Percentiles rank a stretch among this genome's conserved stretches.
phyloP scores from a whole-genome alignment of 2,888 invertebrate genomes.

The Dichetophora obliterata region DNA sequence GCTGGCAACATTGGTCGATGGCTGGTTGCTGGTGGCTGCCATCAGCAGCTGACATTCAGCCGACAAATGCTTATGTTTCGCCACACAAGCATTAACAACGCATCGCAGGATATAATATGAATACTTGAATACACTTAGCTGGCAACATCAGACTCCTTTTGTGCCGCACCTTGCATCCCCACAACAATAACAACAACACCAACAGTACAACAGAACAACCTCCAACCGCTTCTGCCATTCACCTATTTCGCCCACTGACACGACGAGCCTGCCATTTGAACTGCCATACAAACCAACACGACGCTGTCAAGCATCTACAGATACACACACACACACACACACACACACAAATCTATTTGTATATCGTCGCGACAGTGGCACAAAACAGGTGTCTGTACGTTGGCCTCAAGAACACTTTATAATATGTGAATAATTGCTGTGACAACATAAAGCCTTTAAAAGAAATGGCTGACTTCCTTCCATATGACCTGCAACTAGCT shows the following conservation, averaged over 20 bases:
- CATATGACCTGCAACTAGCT: neutral
- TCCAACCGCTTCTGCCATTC: neutral
- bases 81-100: constrained; percentile 34
- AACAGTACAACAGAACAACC: neutral
- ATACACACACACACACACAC: neutral
- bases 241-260: neutral
- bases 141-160: constrained; percentile 22
- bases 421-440: too few relatives aligned
- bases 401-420: too few relatives aligned
- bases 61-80: constrained; percentile 28
- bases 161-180: constrained; percentile 4
- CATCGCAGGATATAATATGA: constrained; percentile 40
- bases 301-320: constrained; percentile 19
- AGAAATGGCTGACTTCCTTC: neutral
- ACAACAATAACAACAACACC: constrained; percentile 19
- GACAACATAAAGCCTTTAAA: neutral
- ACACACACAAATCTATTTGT: constrained; percentile 10
- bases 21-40: constrained; percentile 8
- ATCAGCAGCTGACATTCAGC: constrained; percentile 23
- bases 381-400: neutral
- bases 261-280: neutral
- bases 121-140: constrained; percentile 40
- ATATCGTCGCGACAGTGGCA: neutral
- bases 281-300: neutral
- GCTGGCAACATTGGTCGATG: constrained; percentile 16